Percentiles rank a stretch among this genome's conserved stretches.
Conservation (phyloP, 2,888 invertebrate species). For the Epirrhoe tristata region DNA sequence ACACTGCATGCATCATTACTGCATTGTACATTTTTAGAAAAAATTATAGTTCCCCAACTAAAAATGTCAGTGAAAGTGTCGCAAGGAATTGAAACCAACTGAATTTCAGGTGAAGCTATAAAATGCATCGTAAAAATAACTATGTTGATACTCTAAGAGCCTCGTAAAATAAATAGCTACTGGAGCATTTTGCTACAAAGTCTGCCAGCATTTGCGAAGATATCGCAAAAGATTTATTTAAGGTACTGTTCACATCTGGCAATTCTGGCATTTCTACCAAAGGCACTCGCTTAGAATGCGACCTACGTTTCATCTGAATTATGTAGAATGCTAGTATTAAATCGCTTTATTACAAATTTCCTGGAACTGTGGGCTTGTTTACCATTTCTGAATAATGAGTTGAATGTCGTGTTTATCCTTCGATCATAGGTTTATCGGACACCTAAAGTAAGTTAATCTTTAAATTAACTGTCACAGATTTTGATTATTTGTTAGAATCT, state of each 20-base stretch:
- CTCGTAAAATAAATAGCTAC: slow-evolving; percentile 17
- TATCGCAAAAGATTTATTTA: slow-evolving; percentile 16
- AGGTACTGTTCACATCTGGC: slow-evolving; percentile 5
- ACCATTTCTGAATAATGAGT: too few relatives aligned
- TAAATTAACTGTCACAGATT: too few relatives aligned
- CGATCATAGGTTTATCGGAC: too few relatives aligned
- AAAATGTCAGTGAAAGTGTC: background rate
- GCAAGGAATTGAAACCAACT: background rate
- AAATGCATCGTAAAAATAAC: slow-evolving; percentile 13
- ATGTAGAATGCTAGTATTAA: background rate
- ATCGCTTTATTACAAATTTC: background rate
- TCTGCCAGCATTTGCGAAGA: slow-evolving; percentile 6
- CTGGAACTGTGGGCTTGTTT: too few relatives aligned
- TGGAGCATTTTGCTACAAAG: slow-evolving; percentile 8
- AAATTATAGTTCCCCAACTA: too few relatives aligned
- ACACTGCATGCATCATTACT: too few relatives aligned
- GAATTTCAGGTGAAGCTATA: slow-evolving; percentile 2
- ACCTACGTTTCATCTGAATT: background rate
- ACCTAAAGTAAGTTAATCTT: too few relatives aligned
- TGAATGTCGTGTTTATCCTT: too few relatives aligned
- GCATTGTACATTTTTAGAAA: too few relatives aligned
- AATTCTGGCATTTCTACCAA: background rate
- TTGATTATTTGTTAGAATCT: too few relatives aligned
- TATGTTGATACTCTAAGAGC: slow-evolving; percentile 8
- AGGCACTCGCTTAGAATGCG: background rate